Base-by-base conservation (phyloP, 2,797 vertebrate species). In the Centropyge bicolor region DNA sequence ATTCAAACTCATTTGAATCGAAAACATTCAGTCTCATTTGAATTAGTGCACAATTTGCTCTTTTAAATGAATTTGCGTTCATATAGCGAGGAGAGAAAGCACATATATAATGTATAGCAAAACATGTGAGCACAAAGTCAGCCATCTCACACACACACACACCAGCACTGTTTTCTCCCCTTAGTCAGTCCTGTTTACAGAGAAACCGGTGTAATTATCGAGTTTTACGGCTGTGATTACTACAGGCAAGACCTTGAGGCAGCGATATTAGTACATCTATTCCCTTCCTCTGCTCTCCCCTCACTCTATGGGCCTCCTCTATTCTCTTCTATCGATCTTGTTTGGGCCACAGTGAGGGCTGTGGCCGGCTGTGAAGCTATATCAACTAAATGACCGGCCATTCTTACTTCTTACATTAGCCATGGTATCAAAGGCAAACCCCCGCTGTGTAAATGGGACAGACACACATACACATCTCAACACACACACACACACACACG, bases 171-270 rank as follows among this genome's bases (percentile, higher is more conserved):
- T 38, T 61, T 22, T 62, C 52, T 45, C 52, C 62, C 62, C 40
- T 70, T 45, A 74, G 73, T 82, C 66, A 40, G 61, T 70, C 78
- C 77, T 84, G 86, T 87, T 88, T 88, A 83, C 83, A 78, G 80
- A 89, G 80, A 87, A 85, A 82, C 67, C 4, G 13, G 49, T 71
- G 83, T 89, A 85, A 92, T 92, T 90, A 91, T 91, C 9, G 45
- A 80, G 84, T 86, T 91, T 92, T 90, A 91, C 27, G 66, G 71
- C 68, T 81, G 71, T 88, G 83, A 92, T 92, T 90, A 91, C 86
- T 71, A 75, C 70, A 55, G 66, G 56, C 85, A 54, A 81, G 59
- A 73, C 84, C 70, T 71, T 52, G 59, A 72, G 72, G 79, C 76
- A 77, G 68, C 35, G 8, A 85, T 86, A 91, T 92, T 81, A 83